A percentile compares a stretch with the other conserved stretches of the same genome.
Conservation (phyloP, 2,113 vertebrate genomes). For the Poicephalus gulielmi region DNA sequence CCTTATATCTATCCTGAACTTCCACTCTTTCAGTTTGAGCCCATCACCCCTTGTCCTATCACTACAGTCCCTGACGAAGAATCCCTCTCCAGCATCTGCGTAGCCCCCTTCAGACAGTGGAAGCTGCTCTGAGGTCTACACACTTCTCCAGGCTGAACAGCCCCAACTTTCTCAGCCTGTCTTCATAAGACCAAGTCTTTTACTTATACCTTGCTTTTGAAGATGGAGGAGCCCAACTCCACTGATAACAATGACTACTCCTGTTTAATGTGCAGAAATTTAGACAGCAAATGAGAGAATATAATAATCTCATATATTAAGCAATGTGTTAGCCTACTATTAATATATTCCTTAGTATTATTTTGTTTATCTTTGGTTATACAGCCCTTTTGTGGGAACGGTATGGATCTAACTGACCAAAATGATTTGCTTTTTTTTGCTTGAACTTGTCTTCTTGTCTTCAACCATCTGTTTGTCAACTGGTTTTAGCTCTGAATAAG, state of each 20-base stretch:
- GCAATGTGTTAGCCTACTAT: fast-evolving
- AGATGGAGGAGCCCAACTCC: background rate
- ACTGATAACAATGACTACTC: background rate
- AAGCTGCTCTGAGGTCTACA: no score
- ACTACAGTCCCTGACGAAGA: no score
- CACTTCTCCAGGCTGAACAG: no score
- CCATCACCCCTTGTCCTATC: background rate
- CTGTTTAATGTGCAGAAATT: background rate
- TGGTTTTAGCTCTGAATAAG: background rate
- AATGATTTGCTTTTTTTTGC: background rate
- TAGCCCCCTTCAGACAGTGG: no score
- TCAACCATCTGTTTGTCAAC: background rate
- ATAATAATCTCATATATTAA: background rate
- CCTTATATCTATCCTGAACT: background rate
- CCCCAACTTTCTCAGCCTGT: no score
- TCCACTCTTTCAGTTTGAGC: background rate
- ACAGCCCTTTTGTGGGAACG: background rate
- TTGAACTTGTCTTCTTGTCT: background rate
- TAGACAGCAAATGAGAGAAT: background rate
- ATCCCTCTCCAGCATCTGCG: no score
- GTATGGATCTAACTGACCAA: background rate
- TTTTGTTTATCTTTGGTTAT: background rate
- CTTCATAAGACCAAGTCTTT: background rate
- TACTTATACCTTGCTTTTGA: background rate
- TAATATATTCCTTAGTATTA: background rate